phyloP scores from a whole-genome alignment of 2,888 invertebrate genomes.

The Lucinisca nassula region DNA sequence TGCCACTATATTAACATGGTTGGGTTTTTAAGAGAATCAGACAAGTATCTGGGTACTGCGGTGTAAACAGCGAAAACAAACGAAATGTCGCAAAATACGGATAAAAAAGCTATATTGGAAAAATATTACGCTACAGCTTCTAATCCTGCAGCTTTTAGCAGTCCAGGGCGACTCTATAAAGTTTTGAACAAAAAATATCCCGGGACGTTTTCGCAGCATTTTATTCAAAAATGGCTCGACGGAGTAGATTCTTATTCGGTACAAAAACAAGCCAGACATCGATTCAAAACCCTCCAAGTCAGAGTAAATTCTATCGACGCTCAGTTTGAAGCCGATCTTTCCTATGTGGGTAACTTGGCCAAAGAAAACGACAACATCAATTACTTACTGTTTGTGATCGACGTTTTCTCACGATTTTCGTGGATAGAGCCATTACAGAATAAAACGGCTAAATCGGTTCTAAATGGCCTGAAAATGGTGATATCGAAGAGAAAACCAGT shows the following conservation, averaged over 20 bases:
- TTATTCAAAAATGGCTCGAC: conserved; percentile 23
- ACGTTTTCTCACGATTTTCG: conserved; percentile 25
- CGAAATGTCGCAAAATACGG: not conserved
- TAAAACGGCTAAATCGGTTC: conserved; percentile 17
- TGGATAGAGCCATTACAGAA: conserved; percentile 20
- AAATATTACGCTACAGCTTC: not conserved
- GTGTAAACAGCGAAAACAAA: not conserved
- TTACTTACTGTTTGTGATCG: conserved; percentile 29
- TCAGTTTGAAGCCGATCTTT: conserved; percentile 20
- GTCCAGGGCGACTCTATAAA: conserved; percentile 12
- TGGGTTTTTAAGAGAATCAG: not conserved
- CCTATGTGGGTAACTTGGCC: conserved; percentile 16
- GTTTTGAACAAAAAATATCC: conserved; percentile 26
- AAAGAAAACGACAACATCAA: conserved; percentile 32
- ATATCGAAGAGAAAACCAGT: not conserved
- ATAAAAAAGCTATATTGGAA: not conserved
- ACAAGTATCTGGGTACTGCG: not conserved
- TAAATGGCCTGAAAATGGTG: conserved; percentile 16
- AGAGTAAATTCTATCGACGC: conserved; percentile 4
- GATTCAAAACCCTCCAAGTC: conserved; percentile 9
- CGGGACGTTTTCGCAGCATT: not conserved
- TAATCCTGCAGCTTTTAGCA: conserved; percentile 8
- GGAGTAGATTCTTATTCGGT: conserved; percentile 35
- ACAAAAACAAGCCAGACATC: conserved; percentile 33
- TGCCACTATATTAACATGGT: not conserved